These are phyloP conservation scores for Palloptera scutellata DNA, from an alignment of 2,888 invertebrate genomes.

Conservation along the genomic window DNA sequence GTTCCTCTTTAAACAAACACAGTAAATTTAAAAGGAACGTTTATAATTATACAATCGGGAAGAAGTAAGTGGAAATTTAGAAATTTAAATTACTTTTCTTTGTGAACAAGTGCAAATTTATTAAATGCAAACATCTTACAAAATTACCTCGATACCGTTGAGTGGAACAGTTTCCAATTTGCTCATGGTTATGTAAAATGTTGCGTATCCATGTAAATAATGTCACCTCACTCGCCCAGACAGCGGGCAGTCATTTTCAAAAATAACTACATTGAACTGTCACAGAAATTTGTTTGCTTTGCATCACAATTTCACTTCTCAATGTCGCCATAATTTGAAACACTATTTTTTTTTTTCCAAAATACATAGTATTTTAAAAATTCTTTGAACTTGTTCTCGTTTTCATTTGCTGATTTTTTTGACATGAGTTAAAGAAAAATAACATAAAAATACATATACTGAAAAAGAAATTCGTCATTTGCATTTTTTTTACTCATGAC, in stretches of 20 bases:
- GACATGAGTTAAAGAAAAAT: neutral
- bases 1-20: conserved; percentile 33
- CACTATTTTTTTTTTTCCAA: no score
- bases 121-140: neutral
- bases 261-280: conserved; percentile 3
- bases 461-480: conserved; percentile 6
- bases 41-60: neutral
- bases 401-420: no score
- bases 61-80: neutral
- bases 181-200: neutral
- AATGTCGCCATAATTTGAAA: neutral
- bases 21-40: conserved; percentile 34
- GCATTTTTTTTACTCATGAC: conserved; percentile 15
- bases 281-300: neutral
- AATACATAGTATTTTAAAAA: no score
- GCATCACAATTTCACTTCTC: neutral
- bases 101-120: no score
- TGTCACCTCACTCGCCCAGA: neutral
- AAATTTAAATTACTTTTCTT: no score
- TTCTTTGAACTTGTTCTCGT: no score
- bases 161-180: neutral
- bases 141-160: neutral
- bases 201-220: neutral
- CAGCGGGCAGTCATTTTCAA: conserved; percentile 3
- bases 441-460: neutral